phyloP scores from a whole-genome alignment of 2,888 invertebrate species.

The Polietes domitor region DNA sequence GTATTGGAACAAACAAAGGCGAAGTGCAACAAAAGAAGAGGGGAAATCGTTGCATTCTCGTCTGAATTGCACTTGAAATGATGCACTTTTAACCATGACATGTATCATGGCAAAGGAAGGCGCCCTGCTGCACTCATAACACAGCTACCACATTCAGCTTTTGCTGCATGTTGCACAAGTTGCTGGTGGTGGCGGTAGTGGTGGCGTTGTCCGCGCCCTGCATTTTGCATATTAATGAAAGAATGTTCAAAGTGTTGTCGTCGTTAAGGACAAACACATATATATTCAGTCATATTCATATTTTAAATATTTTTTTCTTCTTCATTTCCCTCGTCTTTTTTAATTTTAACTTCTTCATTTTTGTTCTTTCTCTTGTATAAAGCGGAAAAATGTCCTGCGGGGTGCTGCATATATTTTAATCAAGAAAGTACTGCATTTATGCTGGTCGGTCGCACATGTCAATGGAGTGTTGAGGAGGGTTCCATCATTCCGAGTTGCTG shows the following conservation, averaged over 20 bases:
- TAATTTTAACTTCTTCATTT: neutral
- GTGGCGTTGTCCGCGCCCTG: neutral
- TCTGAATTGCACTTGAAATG: constrained; percentile 60
- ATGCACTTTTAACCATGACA: constrained; percentile 59
- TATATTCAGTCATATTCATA: too few species aligned
- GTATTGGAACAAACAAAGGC: neutral
- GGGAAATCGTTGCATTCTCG: neutral
- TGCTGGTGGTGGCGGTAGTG: too few species aligned
- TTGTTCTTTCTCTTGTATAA: neutral
- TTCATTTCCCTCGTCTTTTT: neutral
- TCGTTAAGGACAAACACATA: neutral
- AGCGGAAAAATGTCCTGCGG: constrained; percentile 8
- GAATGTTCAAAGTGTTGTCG: constrained; percentile 12
- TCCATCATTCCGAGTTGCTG: too few species aligned
- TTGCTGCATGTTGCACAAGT: too few species aligned
- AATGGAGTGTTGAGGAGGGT: neutral
- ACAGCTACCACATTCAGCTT: neutral
- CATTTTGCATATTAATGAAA: constrained; percentile 19
- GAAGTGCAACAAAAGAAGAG: neutral
- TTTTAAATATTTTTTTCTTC: neutral
- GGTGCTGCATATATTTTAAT: constrained; percentile 25
- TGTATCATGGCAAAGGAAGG: constrained; percentile 6
- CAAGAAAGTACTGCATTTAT: constrained; percentile 3
- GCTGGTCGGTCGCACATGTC: neutral
- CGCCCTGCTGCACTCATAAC: neutral